Evolutionary conservation across 2,113 vertebrate species (phyloP).

Genomic region (Sciurus niger): DNA sequence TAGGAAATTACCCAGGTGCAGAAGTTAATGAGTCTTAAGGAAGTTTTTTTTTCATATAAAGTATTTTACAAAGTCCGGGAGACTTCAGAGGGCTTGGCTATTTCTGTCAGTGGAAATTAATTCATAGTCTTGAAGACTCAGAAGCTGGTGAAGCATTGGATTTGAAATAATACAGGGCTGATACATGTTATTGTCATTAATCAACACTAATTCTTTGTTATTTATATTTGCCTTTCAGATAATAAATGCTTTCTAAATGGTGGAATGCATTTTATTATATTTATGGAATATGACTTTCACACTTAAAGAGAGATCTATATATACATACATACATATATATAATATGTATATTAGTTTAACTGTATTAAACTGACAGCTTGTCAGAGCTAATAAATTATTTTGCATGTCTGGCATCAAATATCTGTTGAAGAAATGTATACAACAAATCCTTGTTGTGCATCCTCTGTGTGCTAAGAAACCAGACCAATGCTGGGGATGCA

Average conservation of each 20-base stretch:
- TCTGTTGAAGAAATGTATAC: background rate
- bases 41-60: no score
- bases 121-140: no score
- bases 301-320: background rate
- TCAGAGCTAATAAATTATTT: no score
- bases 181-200: no score
- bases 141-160: no score
- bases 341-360: background rate
- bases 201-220: no score
- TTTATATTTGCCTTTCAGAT: background rate
- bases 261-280: background rate
- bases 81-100: background rate
- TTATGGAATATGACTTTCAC: background rate
- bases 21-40: background rate
- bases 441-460: background rate
- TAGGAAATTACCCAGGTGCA: background rate
- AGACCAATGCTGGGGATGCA: background rate
- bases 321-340: no score
- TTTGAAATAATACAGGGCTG: no score
- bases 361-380: background rate
- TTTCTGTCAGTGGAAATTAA: background rate
- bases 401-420: background rate
- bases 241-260: no score
- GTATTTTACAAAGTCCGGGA: no score
- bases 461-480: background rate